Percentiles rank a stretch among this genome's conserved stretches.
phyloP scores from a whole-genome alignment of 1,140 invertebrate species.

The Drosophila obscura region DNA sequence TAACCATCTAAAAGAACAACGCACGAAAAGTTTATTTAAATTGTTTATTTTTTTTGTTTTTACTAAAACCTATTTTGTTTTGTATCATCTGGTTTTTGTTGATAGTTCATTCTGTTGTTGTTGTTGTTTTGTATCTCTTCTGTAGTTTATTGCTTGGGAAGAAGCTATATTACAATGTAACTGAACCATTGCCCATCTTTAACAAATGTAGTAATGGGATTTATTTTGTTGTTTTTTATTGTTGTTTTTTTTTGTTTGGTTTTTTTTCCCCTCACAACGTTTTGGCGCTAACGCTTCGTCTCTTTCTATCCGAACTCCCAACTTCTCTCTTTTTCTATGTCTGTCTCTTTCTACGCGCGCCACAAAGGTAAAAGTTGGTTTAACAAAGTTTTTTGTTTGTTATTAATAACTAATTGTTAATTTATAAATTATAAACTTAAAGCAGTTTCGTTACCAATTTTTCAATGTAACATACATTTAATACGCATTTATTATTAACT shows the following conservation, averaged over 20 bases:
- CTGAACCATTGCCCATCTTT: conserved; percentile 45
- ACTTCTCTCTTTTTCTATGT: background rate
- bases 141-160: conserved; percentile 22
- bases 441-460: conserved; percentile 63
- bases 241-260: conserved; percentile 11
- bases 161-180: conserved; percentile 31
- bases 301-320: conserved; percentile 14
- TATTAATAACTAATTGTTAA: conserved; percentile 67
- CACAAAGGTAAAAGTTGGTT: conserved; percentile 42
- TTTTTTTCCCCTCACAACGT: conserved; percentile 36
- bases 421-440: conserved; percentile 76
- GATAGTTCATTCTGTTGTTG: background rate
- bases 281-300: conserved; percentile 10
- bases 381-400: conserved; percentile 56
- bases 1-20: background rate
- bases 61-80: conserved; percentile 59
- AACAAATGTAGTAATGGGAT: conserved; percentile 40
- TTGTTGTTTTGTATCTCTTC: conserved; percentile 6
- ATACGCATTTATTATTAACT: conserved; percentile 50
- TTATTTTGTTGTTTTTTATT: conserved; percentile 27
- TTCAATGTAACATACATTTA: conserved; percentile 36
- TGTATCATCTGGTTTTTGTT: conserved; percentile 37
- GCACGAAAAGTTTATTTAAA: conserved; percentile 27
- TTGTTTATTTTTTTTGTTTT: conserved; percentile 46
- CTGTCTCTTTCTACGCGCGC: conserved; percentile 14